phyloP scores from a whole-genome alignment of 2,797 vertebrate species.

The Tachyglossus aculeatus region DNA sequence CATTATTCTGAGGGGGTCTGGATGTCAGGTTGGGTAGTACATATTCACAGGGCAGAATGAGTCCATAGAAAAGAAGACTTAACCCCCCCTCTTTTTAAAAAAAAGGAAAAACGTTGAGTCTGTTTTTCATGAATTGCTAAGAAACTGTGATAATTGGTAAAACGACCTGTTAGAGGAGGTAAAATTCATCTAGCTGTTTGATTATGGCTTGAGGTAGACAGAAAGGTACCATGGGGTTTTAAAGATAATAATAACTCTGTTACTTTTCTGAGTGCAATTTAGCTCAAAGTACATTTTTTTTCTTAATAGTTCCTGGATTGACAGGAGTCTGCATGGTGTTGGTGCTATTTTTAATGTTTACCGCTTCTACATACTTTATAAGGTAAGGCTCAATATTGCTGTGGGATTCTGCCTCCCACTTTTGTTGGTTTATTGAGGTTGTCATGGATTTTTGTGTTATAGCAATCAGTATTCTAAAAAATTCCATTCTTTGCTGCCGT shows the following conservation, averaged over 20 bases:
- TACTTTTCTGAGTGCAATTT: constrained; percentile 5
- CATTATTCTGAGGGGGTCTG: not conserved
- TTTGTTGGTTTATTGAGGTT: too few relatives aligned
- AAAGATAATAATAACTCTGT: not conserved
- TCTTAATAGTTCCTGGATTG: constrained; percentile 87
- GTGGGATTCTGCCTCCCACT: too few relatives aligned
- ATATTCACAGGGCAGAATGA: not conserved
- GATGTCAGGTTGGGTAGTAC: not conserved
- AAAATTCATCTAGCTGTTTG: not conserved
- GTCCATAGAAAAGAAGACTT: not conserved
- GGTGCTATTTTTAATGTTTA: constrained; percentile 95
- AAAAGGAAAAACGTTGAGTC: not conserved
- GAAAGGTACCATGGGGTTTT: not conserved
- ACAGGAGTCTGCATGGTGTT: constrained; percentile 92
- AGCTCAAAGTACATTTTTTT: not conserved
- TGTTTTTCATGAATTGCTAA: constrained; percentile 8
- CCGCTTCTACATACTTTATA: constrained; percentile 90
- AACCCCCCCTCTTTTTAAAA: not conserved
- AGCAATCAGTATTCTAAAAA: too few relatives aligned
- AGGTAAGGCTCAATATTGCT: constrained; percentile 75
- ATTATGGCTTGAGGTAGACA: constrained; percentile 15
- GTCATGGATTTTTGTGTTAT: too few relatives aligned
- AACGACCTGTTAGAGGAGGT: not conserved
- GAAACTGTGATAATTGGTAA: not conserved
- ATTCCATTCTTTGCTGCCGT: too few relatives aligned